Evolutionary conservation across 2,888 invertebrate genomes (phyloP), one percentile per base, ranked within the genome.

Genomic region (Leptopilina myrica): DNA sequence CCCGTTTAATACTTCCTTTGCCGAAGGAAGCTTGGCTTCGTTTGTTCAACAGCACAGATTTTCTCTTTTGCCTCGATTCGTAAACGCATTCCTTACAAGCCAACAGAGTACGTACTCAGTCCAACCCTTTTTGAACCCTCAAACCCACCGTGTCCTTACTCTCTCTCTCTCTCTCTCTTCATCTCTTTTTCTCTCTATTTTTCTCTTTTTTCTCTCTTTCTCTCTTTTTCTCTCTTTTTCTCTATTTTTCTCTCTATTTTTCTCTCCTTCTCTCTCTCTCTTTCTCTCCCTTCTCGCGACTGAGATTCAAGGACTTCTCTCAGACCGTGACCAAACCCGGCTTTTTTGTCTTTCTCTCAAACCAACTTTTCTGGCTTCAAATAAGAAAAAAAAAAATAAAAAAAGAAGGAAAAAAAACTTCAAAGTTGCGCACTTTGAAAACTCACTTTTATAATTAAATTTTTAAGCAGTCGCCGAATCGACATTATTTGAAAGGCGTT

Each of bases 21-120:
- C 46, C 77, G 12, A 46, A 77, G 81, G 77, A 73, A 80, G 82
- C 79, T 49, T 78, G 76, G 80, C 69, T 80, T 81, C 79, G 80
- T 82, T 83, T 82, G 80, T 76, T 81, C 77, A 78, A 79, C 81
- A 83, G 79, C 78, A 78, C 80, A 82, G 82, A 82, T 83, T 84
- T 82, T 81, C 79, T 49, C 76, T 81, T 85, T 84, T 84, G 81
- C 80, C 46, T 53, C 73, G 65, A 81, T 81, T 82, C 81, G 81
- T 82, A 81, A 82, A 80, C 78, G 81, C 80, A 81, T 84, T 83
- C 83, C 82, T 80, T 73, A 59, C 73, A 56, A 73, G 15, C 73
- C 73, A 73, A 56, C 53, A 59, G 73, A 73, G 73, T 73, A 73
- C 15, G 14, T 73, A 56, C 73, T 73, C 73, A 26, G 33, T 11